phyloP scores from a whole-genome alignment of 2,113 vertebrate genomes.

The Leptodactylus fuscus region DNA sequence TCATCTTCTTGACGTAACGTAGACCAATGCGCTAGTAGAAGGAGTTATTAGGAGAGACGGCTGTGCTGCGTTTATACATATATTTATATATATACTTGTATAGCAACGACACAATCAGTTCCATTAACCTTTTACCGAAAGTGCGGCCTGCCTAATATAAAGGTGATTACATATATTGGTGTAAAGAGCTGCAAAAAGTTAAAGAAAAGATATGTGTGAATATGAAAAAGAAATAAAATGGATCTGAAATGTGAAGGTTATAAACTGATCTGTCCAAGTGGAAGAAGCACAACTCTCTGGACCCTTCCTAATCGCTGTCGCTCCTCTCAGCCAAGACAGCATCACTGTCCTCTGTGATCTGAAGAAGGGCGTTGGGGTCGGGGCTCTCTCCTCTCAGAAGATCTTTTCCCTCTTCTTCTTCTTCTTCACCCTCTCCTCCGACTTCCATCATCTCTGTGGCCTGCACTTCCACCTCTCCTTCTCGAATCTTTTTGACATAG shows the following conservation, averaged over 20 bases:
- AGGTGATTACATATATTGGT: conserved; percentile 51
- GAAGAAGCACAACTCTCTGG: conserved; percentile 7
- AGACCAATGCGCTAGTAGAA: conserved; percentile 13
- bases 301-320: conserved; percentile 76
- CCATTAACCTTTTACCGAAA: conserved; percentile 33
- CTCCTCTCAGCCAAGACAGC: conserved; percentile 86
- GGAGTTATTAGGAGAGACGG: conserved; percentile 22
- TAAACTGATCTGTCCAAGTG: conserved; percentile 58
- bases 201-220: conserved; percentile 58
- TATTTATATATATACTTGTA: conserved; percentile 29
- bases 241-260: conserved; percentile 62
- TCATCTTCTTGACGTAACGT: neutral
- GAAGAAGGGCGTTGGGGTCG: conserved; percentile 83
- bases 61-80: conserved; percentile 36
- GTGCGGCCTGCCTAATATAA: conserved; percentile 39
- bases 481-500: conserved; percentile 96
- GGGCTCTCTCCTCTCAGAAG: conserved; percentile 86
- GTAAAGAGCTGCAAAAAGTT: conserved; percentile 45
- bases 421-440: conserved; percentile 72
- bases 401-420: conserved; percentile 79
- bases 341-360: conserved; percentile 87
- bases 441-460: conserved; percentile 89
- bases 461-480: conserved; percentile 86
- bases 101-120: conserved; percentile 18
- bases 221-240: conserved; percentile 53